Base-by-base conservation (phyloP, 2,797 vertebrate species). In the Aselliscus stoliczkanus region DNA sequence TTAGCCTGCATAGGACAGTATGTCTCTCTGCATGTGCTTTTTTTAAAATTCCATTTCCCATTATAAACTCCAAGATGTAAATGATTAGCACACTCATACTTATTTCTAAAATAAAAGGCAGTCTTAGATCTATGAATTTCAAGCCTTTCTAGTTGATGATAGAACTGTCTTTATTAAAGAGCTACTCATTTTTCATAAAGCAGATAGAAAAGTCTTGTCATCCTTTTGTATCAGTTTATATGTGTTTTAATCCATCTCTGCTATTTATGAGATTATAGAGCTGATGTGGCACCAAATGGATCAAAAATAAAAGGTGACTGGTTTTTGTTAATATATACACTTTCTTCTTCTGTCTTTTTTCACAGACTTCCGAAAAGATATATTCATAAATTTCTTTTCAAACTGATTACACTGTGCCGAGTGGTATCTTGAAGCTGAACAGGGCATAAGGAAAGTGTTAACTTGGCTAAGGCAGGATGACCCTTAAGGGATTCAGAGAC, bases 41-140 rank as follows among this genome's bases (percentile, higher is more conserved):
- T 83, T 97, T 95, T 95, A 81, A 96, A 95, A 93, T 97, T 95
- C 52, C 37, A 96, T 90, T 95, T 95, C 58, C 29, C 83, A 88
- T 91, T 90, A 96, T 80, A 96, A 97, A 95, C 80, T 95, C 70
- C 91, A 80, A 92, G 95, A 97, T 96, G 72, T 94, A 97, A 97
- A 95, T 34, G 56, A 87, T 94, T 84, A 93, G 44, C 62, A 89
- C 93, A 94, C 96, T 95, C 52, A 94, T 93, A 95, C 96, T 94
- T 97, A 97, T 95, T 97, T 96, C 88, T 76, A 95, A 96, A 98
- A 96, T 94, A 95, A 97, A 97, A 97, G 95, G 73, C 58, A 96
- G 72, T 67, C 85, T 93, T 77, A 84, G 80, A 88, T 9, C 52
- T 65, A 76, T 86, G 88, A 95, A 96, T 96, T 72, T 94, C 82